phyloP scores from a whole-genome alignment of 2,888 invertebrate genomes.

The Eilema griseolum region DNA sequence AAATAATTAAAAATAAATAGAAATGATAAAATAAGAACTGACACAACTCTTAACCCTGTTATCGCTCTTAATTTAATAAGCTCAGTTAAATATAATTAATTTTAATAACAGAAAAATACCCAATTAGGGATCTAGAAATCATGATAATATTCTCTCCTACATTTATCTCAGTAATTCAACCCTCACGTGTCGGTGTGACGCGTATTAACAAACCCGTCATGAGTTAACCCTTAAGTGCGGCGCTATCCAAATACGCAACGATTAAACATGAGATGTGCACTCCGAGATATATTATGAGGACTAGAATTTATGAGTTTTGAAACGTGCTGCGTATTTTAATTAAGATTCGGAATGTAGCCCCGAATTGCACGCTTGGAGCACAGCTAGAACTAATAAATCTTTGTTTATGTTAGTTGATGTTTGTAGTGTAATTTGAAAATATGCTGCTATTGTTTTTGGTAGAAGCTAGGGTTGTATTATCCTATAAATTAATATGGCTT shows the following conservation, averaged over 20 bases:
- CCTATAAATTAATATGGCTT: too few species aligned
- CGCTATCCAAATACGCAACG: conserved; percentile 36
- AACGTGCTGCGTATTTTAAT: conserved; percentile 24
- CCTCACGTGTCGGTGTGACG: conserved; percentile 17
- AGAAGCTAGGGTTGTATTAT: too few species aligned
- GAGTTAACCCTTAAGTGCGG: conserved; percentile 53
- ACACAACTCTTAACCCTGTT: too few species aligned
- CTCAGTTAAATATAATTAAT: too few species aligned
- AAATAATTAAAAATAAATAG: too few species aligned
- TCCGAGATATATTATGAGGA: conserved; percentile 23
- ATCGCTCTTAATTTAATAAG: too few species aligned
- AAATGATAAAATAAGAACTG: too few species aligned
- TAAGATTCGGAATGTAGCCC: conserved; percentile 16
- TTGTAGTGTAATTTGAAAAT: not conserved
- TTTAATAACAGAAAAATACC: too few species aligned
- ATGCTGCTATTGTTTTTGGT: not conserved
- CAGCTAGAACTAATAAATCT: conserved; percentile 14
- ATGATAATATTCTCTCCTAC: not conserved
- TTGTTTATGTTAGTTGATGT: conserved; percentile 2
- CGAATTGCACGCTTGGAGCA: conserved; percentile 7
- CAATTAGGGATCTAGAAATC: not conserved
- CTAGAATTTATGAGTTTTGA: conserved; percentile 17
- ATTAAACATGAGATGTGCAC: conserved; percentile 29
- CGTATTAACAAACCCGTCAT: conserved; percentile 57
- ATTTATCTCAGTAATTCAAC: not conserved